Base-by-base conservation (phyloP, 2,888 invertebrate species). In the Stenurella melanura region DNA sequence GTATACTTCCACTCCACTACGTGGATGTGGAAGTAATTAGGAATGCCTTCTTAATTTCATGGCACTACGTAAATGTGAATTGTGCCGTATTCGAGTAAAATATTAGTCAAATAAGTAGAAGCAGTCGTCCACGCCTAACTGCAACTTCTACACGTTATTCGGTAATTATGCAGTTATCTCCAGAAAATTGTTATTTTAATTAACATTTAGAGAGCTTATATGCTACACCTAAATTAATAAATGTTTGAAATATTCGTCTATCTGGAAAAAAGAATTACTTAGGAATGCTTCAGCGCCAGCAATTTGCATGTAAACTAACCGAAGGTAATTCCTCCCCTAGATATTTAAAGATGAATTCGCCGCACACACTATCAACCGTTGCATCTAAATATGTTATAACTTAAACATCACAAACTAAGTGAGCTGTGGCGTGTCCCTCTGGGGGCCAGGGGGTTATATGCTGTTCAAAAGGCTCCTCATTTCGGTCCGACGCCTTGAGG, bases 401-500 rank as follows among this genome's bases (percentile, higher is more conserved):
- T 86, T 86, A 86, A 86, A 86, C 86, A 86, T 85, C 84, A 85
- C 85, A 86, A 85, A 86, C 85, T 82, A 82, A 83, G 83, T 80
- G 83, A 79, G 81, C 78, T 64, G 80, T 64, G 80, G 76, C 74
- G 77, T 64, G 78, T 80, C 78, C 81, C 81, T 63, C 78, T 72
- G 81, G 75, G 77, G 72, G 76, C 74, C 73, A 68, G 67, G 80
- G 71, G 26, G 17, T 54, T 18, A 17, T 56, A 21, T 15, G 57
- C 71, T 57, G 58, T 66, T 71, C 71, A 75, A 71, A 75, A 60
- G 74, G 76, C 78, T 73, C 78, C 67, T 82, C 86, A 86, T 88
- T 87, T 86, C 87, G 85, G 86, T 86, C 87, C 86, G 84, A 88
- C 88, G 88, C 88, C 88, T 87, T 85, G 83, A 81, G 85, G 83